A percentile compares a stretch with the other conserved stretches of the same genome.
These are phyloP conservation scores for Aplodontia rufa DNA, from an alignment of 2,113 vertebrate species.

Conservation along the genomic window DNA sequence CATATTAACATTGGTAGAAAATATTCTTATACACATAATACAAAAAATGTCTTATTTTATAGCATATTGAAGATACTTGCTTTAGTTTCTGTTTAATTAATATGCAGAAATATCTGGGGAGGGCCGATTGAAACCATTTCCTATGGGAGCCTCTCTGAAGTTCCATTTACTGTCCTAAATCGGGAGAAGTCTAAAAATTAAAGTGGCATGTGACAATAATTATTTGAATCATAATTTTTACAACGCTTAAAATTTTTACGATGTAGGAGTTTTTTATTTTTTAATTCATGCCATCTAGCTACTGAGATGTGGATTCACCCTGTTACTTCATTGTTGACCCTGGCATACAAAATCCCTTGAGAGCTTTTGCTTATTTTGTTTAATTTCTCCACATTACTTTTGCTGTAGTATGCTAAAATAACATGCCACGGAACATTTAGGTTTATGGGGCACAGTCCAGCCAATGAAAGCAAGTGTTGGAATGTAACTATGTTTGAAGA, in stretches of 20 bases:
- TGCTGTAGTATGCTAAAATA: slow-evolving; percentile 54
- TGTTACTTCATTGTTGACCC: slow-evolving; percentile 37
- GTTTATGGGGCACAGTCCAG: slow-evolving; percentile 46
- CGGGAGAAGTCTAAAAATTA: slow-evolving; percentile 59
- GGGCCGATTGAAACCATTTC: neutral
- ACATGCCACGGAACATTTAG: slow-evolving; percentile 43
- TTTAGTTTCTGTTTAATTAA: neutral
- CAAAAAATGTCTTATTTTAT: neutral
- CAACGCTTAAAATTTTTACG: slow-evolving; percentile 64
- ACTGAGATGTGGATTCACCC: slow-evolving; percentile 65
- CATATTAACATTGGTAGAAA: neutral
- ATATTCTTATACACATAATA: neutral
- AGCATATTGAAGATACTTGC: neutral
- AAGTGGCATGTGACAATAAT: slow-evolving; percentile 65
- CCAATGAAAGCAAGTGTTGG: slow-evolving; percentile 50
- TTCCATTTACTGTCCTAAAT: slow-evolving; percentile 59
- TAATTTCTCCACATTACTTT: slow-evolving; percentile 57
- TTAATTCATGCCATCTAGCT: slow-evolving; percentile 13
- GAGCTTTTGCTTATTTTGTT: slow-evolving; percentile 64
- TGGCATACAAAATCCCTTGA: neutral
- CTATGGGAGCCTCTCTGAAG: slow-evolving; percentile 43
- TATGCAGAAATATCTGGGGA: neutral
- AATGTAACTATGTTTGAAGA: neutral
- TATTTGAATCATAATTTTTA: slow-evolving; percentile 75
- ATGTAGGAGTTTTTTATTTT: neutral